Base-by-base conservation (phyloP, 2,113 vertebrate species). In the Dryoscopus gambensis region DNA sequence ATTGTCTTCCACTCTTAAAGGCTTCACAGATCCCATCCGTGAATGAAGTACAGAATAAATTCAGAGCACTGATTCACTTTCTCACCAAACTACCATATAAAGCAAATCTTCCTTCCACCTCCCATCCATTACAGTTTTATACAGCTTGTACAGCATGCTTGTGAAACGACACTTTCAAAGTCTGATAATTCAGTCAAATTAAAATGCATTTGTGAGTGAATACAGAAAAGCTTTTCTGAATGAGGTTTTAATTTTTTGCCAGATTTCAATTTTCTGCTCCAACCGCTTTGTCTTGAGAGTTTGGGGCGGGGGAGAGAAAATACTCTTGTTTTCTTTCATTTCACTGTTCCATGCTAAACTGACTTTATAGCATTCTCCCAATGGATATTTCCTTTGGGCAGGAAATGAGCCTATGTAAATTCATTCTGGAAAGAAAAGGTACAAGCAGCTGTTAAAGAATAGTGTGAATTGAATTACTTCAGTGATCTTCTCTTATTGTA, bases 361-460 rank as follows among this genome's bases (percentile, higher is more conserved):
- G 76, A n/a, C 27, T 96, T 93, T 71, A 46, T 74, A 68, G 56
- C 31, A 9, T 90, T 94, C 28, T 89, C 28, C 63, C 55, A 74
- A 10, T 57, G 69, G 55, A 4, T 81, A 25, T 82, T 93, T 84
- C 65, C 37, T 90, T 82, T 28, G 42, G 73, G 76, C 56, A 89
- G 92, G 92, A 94, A 93, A 86, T 64, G 50, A 90, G 60, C 79
- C 83, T 40, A 11, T 87, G 89, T 55, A 81, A 80, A 88, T 84
- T 77, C 42, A 55, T 94, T 64, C 55, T 81, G 71, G 60, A 71
- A 73, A 84, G 56, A 78, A 70, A 52, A 93, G 73, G 86, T 90
- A 52, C 0, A 10, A 92, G 52, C 73, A 90, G 90, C 76, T 95
- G 87, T 56, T 93, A 37, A 76, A 68, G 30, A 70, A 19, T 16